Evolutionary conservation across 1,140 invertebrate species (phyloP).

Genomic region (Solenopsis fugax): DNA sequence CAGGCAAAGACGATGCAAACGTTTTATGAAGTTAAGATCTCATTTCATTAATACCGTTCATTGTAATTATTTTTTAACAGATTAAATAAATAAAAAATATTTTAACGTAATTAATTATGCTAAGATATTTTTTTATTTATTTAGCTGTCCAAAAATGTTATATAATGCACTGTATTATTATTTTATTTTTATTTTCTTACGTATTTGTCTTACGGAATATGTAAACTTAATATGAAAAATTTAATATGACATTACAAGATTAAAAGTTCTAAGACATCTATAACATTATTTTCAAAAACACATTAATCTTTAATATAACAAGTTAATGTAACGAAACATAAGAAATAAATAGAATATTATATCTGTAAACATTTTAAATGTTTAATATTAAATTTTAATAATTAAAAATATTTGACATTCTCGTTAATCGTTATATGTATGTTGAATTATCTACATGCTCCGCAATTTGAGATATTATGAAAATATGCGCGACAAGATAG

Average conservation of each 20-base stretch:
- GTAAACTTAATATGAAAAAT: not conserved
- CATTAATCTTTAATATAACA: not conserved
- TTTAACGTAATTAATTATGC: no score
- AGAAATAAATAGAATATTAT: not conserved
- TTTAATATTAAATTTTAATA: constrained; percentile 26
- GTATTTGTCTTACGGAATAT: not conserved
- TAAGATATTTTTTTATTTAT: constrained; percentile 1
- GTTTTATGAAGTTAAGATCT: constrained; percentile 10
- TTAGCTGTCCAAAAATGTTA: not conserved
- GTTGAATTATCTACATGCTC: not conserved
- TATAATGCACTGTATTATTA: not conserved
- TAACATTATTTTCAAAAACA: not conserved
- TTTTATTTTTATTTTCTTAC: not conserved
- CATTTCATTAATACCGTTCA: not conserved
- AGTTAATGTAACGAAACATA: not conserved
- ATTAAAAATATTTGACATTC: not conserved
- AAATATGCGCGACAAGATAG: constrained; percentile 28
- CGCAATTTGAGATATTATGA: constrained; percentile 10
- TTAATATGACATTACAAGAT: not conserved
- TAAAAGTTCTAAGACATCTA: not conserved
- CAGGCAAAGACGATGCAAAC: constrained; percentile 10
- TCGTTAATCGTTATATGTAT: not conserved
- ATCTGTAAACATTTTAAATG: not conserved
- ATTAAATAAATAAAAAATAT: no score
- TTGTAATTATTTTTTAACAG: not conserved